A percentile compares a stretch with the other conserved stretches of the same genome.
These are phyloP conservation scores for Tinamus major DNA, from an alignment of 2,797 vertebrate species.

Conservation along the genomic window DNA sequence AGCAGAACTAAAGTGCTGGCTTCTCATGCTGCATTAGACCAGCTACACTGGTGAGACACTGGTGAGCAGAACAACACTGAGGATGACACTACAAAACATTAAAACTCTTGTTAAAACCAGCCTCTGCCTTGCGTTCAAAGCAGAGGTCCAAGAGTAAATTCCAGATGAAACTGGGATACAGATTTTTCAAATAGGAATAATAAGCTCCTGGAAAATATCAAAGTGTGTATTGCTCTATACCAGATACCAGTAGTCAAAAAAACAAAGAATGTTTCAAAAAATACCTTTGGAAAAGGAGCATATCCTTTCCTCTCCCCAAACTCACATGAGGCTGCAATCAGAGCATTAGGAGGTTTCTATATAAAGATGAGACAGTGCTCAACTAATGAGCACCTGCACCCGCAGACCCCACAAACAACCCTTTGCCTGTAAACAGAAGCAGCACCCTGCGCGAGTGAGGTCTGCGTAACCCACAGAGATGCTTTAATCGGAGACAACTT, in stretches of 20 bases:
- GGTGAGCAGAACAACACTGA: background rate
- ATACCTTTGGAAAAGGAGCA: background rate
- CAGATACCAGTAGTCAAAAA: background rate
- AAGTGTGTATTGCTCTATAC: background rate
- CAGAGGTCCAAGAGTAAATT: background rate
- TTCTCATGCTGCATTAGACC: background rate
- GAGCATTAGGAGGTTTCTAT: background rate
- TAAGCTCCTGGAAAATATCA: background rate
- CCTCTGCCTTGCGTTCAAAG: background rate
- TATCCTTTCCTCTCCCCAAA: background rate
- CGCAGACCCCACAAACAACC: slow-evolving; percentile 18
- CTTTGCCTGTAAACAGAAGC: background rate
- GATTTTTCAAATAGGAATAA: background rate
- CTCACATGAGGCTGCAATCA: background rate
- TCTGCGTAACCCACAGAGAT: background rate
- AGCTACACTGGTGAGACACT: background rate
- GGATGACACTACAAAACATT: background rate
- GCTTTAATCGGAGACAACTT: background rate
- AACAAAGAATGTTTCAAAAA: background rate
- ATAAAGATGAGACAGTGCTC: slow-evolving; percentile 25
- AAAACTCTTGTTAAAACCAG: background rate
- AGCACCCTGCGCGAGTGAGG: background rate
- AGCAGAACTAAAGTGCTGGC: background rate
- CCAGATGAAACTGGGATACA: background rate
- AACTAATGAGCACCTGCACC: background rate